These are phyloP conservation scores for Periphyllus acericola DNA, from an alignment of 2,888 invertebrate genomes.

Conservation along the genomic window DNA sequence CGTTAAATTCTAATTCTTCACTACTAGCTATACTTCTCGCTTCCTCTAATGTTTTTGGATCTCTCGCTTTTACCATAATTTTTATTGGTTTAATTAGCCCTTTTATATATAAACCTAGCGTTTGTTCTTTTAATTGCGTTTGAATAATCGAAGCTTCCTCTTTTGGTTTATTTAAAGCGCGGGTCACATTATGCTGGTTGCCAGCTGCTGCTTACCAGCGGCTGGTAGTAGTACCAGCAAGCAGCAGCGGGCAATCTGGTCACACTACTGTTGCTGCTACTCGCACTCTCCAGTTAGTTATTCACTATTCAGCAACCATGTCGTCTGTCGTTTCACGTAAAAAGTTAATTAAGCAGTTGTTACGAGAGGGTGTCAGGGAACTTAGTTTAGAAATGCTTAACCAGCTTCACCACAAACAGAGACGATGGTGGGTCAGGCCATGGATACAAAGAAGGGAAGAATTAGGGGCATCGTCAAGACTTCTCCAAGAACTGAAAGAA, in stretches of 20 bases:
- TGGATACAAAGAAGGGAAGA: constrained; percentile 43
- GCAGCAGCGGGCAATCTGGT: constrained; percentile 28
- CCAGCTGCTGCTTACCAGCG: constrained; percentile 24
- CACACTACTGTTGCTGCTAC: constrained; percentile 34
- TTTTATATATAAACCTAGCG: too few species aligned
- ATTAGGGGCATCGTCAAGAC: constrained; percentile 43
- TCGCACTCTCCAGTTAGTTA: constrained; percentile 32
- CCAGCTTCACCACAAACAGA: constrained; percentile 11
- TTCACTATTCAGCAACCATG: constrained; percentile 34
- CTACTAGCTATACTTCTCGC: too few species aligned
- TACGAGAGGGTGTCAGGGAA: constrained; percentile 24
- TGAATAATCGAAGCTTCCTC: too few species aligned
- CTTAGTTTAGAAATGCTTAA: constrained; percentile 34
- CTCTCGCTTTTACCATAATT: too few species aligned
- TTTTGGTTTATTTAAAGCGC: not conserved
- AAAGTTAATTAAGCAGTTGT: constrained; percentile 30
- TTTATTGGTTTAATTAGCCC: too few species aligned
- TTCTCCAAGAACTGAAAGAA: constrained; percentile 21
- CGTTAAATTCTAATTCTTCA: too few species aligned
- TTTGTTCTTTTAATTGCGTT: too few species aligned
- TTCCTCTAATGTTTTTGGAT: too few species aligned
- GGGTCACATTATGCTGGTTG: constrained; percentile 45
- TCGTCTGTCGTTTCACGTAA: constrained; percentile 31
- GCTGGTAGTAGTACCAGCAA: constrained; percentile 41
- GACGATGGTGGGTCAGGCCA: constrained; percentile 35